These are phyloP conservation scores for Blastobasis adustella DNA, from an alignment of 2,888 invertebrate genomes.

Conservation along the genomic window DNA sequence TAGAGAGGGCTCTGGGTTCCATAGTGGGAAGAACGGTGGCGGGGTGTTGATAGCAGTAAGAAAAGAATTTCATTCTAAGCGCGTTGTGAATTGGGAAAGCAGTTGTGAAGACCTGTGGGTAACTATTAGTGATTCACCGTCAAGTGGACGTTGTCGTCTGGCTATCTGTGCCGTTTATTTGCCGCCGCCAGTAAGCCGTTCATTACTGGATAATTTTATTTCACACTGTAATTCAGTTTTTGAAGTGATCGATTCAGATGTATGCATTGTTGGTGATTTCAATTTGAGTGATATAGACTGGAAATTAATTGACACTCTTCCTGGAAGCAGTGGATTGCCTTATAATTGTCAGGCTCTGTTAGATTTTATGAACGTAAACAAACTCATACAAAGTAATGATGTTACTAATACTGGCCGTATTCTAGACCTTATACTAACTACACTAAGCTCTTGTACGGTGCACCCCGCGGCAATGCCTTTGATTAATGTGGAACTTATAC, in stretches of 20 bases:
- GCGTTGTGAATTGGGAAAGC: slow-evolving; percentile 9
- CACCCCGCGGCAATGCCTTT: neutral
- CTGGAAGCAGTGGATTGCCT: neutral
- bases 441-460: neutral
- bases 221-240: slow-evolving; percentile 1
- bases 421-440: slow-evolving; percentile 5
- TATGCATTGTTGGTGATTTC: slow-evolving; percentile 5
- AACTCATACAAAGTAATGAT: slow-evolving; percentile 4
- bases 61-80: slow-evolving; percentile 1
- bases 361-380: slow-evolving; percentile 5
- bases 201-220: neutral
- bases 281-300: slow-evolving; percentile 4
- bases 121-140: neutral
- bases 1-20: slow-evolving; percentile 4
- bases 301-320: neutral
- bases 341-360: slow-evolving; percentile 1
- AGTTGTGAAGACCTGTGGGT: slow-evolving; percentile 5
- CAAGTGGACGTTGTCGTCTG: neutral
- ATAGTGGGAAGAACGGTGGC: slow-evolving; percentile 7
- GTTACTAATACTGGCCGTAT: slow-evolving; percentile 1
- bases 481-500: neutral
- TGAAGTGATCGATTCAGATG: neutral
- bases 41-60: slow-evolving; percentile 13
- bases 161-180: slow-evolving; percentile 7
- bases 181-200: slow-evolving; percentile 1